Evolutionary conservation across 2,797 vertebrate species (phyloP), one percentile per base, ranked within the genome.

Genomic region (Coilia nasus): DNA sequence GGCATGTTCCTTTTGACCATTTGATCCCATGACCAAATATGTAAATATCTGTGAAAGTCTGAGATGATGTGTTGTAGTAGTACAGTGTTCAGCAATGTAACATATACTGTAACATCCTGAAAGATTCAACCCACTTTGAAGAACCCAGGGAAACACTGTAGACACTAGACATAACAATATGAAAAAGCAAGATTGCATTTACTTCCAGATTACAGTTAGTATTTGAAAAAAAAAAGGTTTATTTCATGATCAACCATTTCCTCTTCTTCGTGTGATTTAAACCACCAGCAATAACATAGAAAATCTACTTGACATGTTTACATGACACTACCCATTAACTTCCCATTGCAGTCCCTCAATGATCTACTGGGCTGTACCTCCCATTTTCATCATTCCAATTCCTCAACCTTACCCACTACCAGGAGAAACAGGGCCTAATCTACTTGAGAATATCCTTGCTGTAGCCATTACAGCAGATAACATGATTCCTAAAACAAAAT

Each of bases 401-500:
- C 31, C 71, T 78, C 15, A 78, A 78, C 17, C 35, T 28, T 41
- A 75, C 14, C 17, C 35, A 78, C 71, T 35, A 71, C 0, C 15
- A 17, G 23, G 12, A 21, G 31, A 75, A 75, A 75, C 6, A 19
- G 17, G 57, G 5, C 17, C 57, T 71, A 31, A 35, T 78, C 31
- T 41, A 41, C 35, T 78, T 44, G 28, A 75, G 14, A 35, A 78
- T 78, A 44, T 17, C 1, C 17, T n/a, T 78, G 35, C 71, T 78
- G 71, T 78, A 78, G 71, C 35, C 14, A 9, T 44, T 78, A 78
- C 71, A 78, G 71, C 71, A 78, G 17, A 41, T 5, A 7, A 78
- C 35, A 41, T 78, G 71, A 44, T 78, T 9, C 19, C 71, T 78
- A 41, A 78, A 78, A 78, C 35, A 78, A 75, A 78, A 78, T 78